Evolutionary conservation across 2,113 vertebrate genomes (phyloP).

Genomic region (Poicephalus meyeri): DNA sequence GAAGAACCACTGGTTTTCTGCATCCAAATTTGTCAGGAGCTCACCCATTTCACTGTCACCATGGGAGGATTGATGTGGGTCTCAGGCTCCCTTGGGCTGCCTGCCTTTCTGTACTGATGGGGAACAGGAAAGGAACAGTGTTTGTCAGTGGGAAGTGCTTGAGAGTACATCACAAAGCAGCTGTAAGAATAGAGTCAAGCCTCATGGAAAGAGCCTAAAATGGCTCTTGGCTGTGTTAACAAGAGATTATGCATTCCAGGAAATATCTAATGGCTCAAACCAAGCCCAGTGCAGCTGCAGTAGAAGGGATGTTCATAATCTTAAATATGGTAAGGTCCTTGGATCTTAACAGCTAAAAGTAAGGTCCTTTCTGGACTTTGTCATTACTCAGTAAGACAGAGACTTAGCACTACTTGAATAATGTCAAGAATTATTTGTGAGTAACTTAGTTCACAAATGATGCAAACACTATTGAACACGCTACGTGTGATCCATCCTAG

Average conservation of each 20-base stretch:
- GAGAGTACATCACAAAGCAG: no score
- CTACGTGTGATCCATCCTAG: background rate
- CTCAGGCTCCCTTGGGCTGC: background rate
- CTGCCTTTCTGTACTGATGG: background rate
- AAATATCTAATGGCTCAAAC: constrained; percentile 7
- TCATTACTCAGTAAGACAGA: background rate
- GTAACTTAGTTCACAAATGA: background rate
- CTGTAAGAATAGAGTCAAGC: no score
- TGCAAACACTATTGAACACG: background rate
- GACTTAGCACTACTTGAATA: background rate
- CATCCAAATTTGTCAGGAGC: background rate
- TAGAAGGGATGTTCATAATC: background rate
- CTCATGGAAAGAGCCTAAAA: background rate
- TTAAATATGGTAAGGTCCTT: background rate
- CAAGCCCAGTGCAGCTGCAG: background rate
- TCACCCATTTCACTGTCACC: accelerated
- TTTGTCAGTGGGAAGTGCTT: no score
- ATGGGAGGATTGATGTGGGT: background rate
- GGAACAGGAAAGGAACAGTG: background rate
- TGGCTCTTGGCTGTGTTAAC: background rate
- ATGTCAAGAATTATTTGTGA: constrained; percentile 1
- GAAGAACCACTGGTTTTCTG: background rate
- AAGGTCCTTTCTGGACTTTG: background rate
- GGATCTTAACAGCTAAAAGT: background rate
- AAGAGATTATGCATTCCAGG: background rate